phyloP scores from a whole-genome alignment of 2,113 vertebrate genomes.

The Hepsetus odoe region DNA sequence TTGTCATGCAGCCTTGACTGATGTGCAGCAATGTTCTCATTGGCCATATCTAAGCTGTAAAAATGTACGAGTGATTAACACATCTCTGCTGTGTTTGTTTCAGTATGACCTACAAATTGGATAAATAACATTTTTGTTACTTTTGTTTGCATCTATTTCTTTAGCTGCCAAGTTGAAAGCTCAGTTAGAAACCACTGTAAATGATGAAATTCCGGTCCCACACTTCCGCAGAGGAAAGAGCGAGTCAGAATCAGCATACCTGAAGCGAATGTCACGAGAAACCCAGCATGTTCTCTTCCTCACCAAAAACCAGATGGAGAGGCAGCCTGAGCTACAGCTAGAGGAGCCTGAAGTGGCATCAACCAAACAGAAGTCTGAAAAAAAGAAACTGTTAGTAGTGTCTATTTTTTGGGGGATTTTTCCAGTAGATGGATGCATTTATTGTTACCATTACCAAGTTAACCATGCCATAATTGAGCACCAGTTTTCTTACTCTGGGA shows the following conservation, averaged over 20 bases:
- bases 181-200: slow-evolving; percentile 36
- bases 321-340: slow-evolving; percentile 79
- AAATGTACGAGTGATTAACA: too few species aligned
- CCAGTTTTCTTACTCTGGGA: too few species aligned
- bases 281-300: slow-evolving; percentile 83
- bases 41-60: too few species aligned
- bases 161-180: slow-evolving; percentile 44
- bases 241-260: slow-evolving; percentile 77
- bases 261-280: slow-evolving; percentile 85
- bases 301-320: slow-evolving; percentile 79
- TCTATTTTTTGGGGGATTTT: not conserved
- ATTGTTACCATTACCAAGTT: too few species aligned
- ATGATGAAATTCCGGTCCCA: slow-evolving; percentile 73
- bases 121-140: not conserved
- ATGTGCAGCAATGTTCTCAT: too few species aligned
- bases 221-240: slow-evolving; percentile 75
- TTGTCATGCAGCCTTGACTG: too few species aligned
- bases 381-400: slow-evolving; percentile 84
- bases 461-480: too few species aligned
- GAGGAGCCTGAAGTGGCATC: slow-evolving; percentile 58
- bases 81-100: not conserved
- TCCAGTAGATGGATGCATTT: too few species aligned
- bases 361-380: slow-evolving; percentile 76
- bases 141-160: not conserved
- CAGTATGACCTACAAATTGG: not conserved